Evolutionary conservation across 2,113 vertebrate genomes (phyloP), one percentile per base, ranked within the genome.

Genomic region (Thymallus thymallus): DNA sequence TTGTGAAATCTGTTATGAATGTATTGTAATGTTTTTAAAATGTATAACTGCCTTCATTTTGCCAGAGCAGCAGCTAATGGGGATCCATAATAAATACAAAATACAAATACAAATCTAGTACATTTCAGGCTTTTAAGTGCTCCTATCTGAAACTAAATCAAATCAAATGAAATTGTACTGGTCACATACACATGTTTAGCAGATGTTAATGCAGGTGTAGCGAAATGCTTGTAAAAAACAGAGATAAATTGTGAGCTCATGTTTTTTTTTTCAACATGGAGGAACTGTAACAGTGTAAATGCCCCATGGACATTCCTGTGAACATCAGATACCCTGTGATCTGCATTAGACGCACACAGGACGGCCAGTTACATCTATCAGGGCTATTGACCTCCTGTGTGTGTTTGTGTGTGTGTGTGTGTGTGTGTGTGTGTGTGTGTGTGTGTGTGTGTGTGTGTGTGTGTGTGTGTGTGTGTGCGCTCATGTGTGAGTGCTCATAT

Each of bases 381-480:
- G n/a, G 22, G 35, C 61, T 63, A 26, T 63, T 26, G 13, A 63
- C 24, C 61, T 29, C 64, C 13, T 1, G 0, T 26, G 22, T 56
- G 24, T 70, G 56, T 78, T 32, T 74, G 24, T 69, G 13, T 22
- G 26, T 22, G 66, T 0, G 18, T 29, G 23, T 20, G 4, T 26
- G 2, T 23, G 29, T 22, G 9, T 63, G 2, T 29, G 60, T 16
- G 74, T 67, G 13, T 1, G 1, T 26, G 26, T 56, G 29, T 70
- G 56, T 26, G 56, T 13, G 13, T 68, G 65, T 56, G 67, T 41
- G 35, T 70, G n/a, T 20, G 23, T 23, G 67, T 1, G n/a, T 23
- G 2, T 24, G 62, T 13, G 75, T 30, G 63, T 14, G 14, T 64
- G 66, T 60, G 63, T 14, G 14, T 67, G 66, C 58, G 76, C 12